These are phyloP conservation scores for Heteropelma amictum DNA, from an alignment of 2,888 invertebrate genomes.

Conservation along the genomic window DNA sequence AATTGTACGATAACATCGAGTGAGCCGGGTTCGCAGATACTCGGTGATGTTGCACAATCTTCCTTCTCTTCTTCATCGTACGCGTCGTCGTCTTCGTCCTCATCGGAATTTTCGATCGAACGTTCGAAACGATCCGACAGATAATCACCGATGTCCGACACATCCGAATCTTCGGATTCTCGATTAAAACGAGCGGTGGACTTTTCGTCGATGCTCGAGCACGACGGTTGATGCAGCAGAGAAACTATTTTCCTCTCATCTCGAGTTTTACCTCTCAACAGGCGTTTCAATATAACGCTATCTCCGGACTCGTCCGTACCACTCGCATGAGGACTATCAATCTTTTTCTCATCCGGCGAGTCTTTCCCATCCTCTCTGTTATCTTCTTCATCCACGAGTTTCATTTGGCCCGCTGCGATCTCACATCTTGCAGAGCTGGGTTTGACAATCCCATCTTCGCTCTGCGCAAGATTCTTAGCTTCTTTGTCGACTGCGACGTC, in stretches of 20 bases:
- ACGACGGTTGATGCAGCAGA: slow-evolving; percentile 57
- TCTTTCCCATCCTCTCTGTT: slow-evolving; percentile 3
- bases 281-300: slow-evolving; percentile 21
- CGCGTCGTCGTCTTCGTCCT: neutral
- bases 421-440: neutral
- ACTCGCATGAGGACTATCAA: slow-evolving; percentile 6
- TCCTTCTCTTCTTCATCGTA: slow-evolving; percentile 54
- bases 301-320: slow-evolving; percentile 38
- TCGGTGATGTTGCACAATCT: slow-evolving; percentile 6
- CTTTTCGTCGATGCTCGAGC: slow-evolving; percentile 44
- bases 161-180: slow-evolving; percentile 68
- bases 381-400: neutral
- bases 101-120: slow-evolving; percentile 62
- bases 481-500: neutral
- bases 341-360: neutral
- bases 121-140: slow-evolving; percentile 65
- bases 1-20: slow-evolving; percentile 75
- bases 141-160: slow-evolving; percentile 70
- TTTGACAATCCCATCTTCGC: neutral
- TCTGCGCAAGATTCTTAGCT: neutral
- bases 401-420: neutral
- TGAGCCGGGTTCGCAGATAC: slow-evolving; percentile 55
- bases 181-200: slow-evolving; percentile 26
- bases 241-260: slow-evolving; percentile 13
- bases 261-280: slow-evolving; percentile 29